Evolutionary conservation across 2,888 invertebrate genomes (phyloP).

Genomic region (Strigamia maritima): DNA sequence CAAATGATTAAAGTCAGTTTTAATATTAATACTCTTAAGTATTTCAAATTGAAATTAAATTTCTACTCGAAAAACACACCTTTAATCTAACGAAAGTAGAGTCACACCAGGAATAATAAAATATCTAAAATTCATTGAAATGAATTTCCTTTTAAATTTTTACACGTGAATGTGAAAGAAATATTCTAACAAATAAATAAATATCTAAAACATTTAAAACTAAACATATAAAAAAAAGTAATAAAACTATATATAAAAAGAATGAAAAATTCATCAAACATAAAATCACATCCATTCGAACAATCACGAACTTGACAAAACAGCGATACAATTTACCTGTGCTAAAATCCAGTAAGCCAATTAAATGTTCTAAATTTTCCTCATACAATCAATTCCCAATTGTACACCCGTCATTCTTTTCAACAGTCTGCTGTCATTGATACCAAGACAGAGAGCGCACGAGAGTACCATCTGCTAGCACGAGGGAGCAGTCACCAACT

Average conservation of each 20-base stretch:
- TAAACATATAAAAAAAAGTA: background rate
- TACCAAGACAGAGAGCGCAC: background rate
- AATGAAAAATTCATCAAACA: background rate
- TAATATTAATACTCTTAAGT: too few species aligned
- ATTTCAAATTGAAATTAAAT: too few species aligned
- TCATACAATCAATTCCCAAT: background rate
- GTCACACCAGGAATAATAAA: too few species aligned
- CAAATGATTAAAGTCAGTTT: too few species aligned
- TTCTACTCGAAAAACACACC: too few species aligned
- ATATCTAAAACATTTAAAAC: background rate
- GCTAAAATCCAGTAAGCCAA: background rate
- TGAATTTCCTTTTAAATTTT: too few species aligned
- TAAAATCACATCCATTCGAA: background rate
- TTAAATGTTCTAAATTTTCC: background rate
- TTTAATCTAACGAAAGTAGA: too few species aligned
- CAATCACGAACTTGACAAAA: background rate
- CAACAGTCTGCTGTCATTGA: slow-evolving; percentile 12
- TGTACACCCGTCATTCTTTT: background rate
- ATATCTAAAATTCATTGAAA: too few species aligned
- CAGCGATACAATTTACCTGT: background rate
- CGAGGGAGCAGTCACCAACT: slow-evolving; percentile 27
- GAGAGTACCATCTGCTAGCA: slow-evolving; percentile 25
- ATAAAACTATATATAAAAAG: background rate
- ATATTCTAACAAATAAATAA: too few species aligned
- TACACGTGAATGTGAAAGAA: too few species aligned